phyloP scores from a whole-genome alignment of 1,140 invertebrate species.

The Listronotus bonariensis region DNA sequence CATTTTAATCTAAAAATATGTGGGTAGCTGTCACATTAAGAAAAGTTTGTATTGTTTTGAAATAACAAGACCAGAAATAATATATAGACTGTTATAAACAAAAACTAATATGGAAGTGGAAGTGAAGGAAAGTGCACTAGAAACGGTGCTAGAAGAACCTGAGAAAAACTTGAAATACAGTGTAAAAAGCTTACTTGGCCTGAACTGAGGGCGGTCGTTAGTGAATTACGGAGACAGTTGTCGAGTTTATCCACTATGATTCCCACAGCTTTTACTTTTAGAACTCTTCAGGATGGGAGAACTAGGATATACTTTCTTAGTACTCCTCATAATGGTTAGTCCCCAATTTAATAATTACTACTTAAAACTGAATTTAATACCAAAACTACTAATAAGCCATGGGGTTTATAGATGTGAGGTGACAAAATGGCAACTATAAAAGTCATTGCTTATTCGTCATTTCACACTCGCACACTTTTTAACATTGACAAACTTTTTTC shows the following conservation, averaged over 20 bases:
- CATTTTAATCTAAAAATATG: slow-evolving; percentile 10
- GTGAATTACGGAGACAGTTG: slow-evolving; percentile 78
- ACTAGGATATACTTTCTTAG: slow-evolving; percentile 89
- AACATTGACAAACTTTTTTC: no score
- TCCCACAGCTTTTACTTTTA: slow-evolving; percentile 79
- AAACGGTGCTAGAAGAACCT: not conserved
- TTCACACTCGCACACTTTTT: no score
- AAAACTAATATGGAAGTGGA: no score
- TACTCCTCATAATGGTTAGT: slow-evolving; percentile 71
- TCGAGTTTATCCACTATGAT: slow-evolving; percentile 76
- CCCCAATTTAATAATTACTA: not conserved
- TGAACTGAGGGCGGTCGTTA: slow-evolving; percentile 78
- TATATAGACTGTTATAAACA: no score
- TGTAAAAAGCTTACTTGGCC: slow-evolving; percentile 67
- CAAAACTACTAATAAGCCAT: no score
- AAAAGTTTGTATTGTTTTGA: slow-evolving; percentile 9
- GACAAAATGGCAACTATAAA: no score
- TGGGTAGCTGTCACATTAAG: not conserved
- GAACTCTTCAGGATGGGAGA: slow-evolving; percentile 74
- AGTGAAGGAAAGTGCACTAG: no score
- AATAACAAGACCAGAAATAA: slow-evolving; percentile 8
- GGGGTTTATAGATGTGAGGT: no score
- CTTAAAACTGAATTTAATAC: no score
- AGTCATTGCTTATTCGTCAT: no score
- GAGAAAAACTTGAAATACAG: slow-evolving; percentile 20